A percentile compares a stretch with the other conserved stretches of the same genome.
Conservation (phyloP, 2,797 vertebrate genomes). For the Buceros bicornis region DNA sequence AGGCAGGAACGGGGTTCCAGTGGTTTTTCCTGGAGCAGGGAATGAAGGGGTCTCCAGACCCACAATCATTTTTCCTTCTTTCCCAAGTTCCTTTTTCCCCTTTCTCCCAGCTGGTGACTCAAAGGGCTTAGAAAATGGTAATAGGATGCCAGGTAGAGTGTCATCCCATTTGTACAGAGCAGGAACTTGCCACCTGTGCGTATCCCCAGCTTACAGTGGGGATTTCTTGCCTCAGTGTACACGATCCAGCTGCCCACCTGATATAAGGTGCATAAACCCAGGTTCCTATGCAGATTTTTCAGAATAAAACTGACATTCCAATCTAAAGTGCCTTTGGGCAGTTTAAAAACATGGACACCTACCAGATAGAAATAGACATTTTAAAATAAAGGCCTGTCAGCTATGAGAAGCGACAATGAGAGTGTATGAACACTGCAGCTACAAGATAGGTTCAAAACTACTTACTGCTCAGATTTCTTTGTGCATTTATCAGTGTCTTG, state of each 20-base stretch:
- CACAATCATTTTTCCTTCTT: background rate
- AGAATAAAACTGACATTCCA: background rate
- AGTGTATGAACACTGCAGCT: background rate
- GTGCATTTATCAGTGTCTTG: background rate
- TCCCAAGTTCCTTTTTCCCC: background rate
- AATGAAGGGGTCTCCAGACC: background rate
- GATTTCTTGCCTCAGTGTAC: background rate
- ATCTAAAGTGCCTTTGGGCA: background rate
- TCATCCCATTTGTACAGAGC: background rate
- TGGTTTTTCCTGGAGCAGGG: background rate
- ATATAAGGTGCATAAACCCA: accelerated
- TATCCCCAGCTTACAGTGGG: background rate
- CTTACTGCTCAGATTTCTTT: background rate
- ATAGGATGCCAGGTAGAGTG: background rate
- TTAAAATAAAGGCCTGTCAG: background rate
- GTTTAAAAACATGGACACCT: background rate
- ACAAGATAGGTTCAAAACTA: background rate
- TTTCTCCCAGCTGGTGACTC: background rate
- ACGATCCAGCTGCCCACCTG: accelerated
- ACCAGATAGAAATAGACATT: background rate
- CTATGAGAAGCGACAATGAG: background rate
- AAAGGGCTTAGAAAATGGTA: background rate
- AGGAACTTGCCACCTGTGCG: background rate
- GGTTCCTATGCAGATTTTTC: background rate
- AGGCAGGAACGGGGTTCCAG: background rate